A percentile compares a stretch with the other conserved stretches of the same genome.
Evolutionary conservation across 2,797 vertebrate species (phyloP).

Genomic region (Halcyon leucocephala): DNA sequence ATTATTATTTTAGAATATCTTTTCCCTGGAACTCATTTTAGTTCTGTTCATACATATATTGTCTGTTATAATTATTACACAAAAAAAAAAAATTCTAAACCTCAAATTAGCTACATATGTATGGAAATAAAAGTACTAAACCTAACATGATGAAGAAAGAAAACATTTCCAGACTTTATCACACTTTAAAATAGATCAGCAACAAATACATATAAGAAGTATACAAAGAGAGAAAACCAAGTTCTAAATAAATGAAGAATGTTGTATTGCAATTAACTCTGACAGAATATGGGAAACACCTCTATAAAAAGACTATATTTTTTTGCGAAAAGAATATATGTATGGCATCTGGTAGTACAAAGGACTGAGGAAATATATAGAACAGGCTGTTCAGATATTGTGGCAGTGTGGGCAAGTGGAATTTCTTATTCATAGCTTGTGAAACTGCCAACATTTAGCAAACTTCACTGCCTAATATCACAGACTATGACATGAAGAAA

Average conservation of each 20-base stretch:
- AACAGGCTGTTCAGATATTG: slow-evolving; percentile 45
- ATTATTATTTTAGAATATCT: background rate
- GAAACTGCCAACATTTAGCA: slow-evolving; percentile 16
- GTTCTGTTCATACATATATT: background rate
- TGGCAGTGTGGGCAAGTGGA: slow-evolving; percentile 34
- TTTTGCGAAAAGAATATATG: background rate
- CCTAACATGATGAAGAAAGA: background rate
- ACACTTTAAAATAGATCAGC: background rate
- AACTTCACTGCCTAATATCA: slow-evolving; percentile 5
- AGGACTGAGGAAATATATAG: slow-evolving; percentile 52
- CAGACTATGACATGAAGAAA: background rate
- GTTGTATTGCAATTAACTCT: background rate
- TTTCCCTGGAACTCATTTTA: background rate
- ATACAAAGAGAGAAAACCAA: background rate
- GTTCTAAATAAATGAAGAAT: background rate
- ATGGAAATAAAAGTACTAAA: background rate
- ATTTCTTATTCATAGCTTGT: slow-evolving; percentile 47
- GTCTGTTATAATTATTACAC: background rate
- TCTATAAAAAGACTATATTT: slow-evolving; percentile 11
- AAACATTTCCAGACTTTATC: background rate
- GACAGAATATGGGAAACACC: slow-evolving; percentile 33
- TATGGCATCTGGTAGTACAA: slow-evolving; percentile 56
- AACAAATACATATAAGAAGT: background rate
- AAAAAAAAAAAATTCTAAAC: background rate
- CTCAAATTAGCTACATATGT: background rate